Conservation (phyloP, 1,140 invertebrate genomes). For the Heliconius hermathena region DNA sequence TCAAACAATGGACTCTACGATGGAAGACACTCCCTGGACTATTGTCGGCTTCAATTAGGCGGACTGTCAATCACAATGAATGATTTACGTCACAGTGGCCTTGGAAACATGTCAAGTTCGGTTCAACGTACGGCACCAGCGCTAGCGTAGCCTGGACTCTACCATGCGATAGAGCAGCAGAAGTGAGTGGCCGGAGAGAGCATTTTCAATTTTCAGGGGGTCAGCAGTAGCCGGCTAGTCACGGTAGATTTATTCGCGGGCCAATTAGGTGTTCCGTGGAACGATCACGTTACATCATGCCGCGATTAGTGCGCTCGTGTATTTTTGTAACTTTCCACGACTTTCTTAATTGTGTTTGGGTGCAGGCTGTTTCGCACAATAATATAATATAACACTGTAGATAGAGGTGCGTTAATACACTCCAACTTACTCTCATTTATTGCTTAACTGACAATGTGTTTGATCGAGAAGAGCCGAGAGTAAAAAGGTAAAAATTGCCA, state of each 20-base stretch:
- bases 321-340: constrained; percentile 43
- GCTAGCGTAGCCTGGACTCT: constrained; percentile 30
- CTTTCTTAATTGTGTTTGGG: constrained; percentile 14
- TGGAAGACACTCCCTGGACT: constrained; percentile 40
- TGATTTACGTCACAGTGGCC: constrained; percentile 51
- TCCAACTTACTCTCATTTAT: too few species aligned
- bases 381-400: too few species aligned
- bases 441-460: too few species aligned
- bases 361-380: too few species aligned
- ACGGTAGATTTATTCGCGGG: constrained; percentile 47
- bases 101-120: constrained; percentile 54
- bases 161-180: background rate
- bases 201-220: constrained; percentile 35
- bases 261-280: constrained; percentile 41
- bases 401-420: too few species aligned
- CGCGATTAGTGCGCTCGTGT: constrained; percentile 37
- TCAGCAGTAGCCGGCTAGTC: constrained; percentile 36
- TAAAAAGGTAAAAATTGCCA: too few species aligned
- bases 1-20: constrained; percentile 45
- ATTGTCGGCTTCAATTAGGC: constrained; percentile 46
- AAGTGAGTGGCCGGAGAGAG: constrained; percentile 10
- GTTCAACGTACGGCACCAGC: constrained; percentile 39
- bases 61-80: constrained; percentile 54
- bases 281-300: constrained; percentile 41
- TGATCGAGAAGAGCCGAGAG: too few species aligned